phyloP scores from a whole-genome alignment of 2,113 vertebrate species.

The Picathartes gymnocephalus region DNA sequence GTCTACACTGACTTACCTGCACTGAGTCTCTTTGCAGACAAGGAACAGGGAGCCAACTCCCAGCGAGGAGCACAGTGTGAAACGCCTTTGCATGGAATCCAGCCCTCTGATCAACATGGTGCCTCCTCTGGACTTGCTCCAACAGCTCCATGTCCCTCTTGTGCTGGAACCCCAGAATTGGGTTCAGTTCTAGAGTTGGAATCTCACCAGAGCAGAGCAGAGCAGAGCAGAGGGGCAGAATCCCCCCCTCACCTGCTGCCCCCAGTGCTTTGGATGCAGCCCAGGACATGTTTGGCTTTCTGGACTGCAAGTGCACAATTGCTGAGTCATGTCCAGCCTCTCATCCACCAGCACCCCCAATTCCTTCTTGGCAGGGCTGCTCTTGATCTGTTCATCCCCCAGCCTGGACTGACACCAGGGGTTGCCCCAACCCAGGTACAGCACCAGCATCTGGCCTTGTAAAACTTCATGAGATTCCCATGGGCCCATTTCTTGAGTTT shows the following conservation, averaged over 20 bases:
- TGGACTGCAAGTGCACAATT: background rate
- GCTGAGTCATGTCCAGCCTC: background rate
- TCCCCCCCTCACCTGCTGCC: background rate
- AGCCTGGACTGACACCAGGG: background rate
- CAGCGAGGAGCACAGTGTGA: background rate
- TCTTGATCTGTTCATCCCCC: background rate
- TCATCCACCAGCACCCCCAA: background rate
- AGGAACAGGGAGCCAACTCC: rapidly evolving
- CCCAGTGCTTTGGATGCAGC: background rate
- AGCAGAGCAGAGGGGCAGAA: background rate
- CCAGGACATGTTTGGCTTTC: rapidly evolving
- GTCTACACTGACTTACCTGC: background rate
- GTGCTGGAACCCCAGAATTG: background rate
- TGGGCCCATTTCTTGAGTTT: rapidly evolving
- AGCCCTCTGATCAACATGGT: background rate
- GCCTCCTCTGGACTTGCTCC: background rate
- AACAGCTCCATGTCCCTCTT: background rate
- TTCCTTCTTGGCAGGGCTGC: background rate
- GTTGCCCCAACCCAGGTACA: background rate
- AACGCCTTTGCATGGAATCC: background rate
- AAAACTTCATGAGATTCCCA: background rate
- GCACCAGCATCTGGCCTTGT: background rate
- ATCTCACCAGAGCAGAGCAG: background rate
- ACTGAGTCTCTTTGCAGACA: background rate
- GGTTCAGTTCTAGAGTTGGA: background rate